phyloP scores from a whole-genome alignment of 2,113 vertebrate species.

The Aspidoscelis tigris region DNA sequence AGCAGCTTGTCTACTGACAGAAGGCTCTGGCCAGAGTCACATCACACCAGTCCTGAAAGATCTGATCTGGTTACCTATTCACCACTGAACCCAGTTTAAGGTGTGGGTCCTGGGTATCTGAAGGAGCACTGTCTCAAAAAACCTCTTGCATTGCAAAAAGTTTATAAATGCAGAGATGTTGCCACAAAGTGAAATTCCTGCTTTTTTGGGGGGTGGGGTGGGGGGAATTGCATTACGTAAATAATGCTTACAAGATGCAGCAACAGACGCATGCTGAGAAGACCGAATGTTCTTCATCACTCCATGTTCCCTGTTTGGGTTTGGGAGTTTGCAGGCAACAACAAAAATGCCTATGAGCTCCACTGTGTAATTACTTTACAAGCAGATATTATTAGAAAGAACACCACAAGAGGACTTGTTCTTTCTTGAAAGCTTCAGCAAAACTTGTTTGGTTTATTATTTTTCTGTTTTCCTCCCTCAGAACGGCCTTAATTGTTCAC shows the following conservation, averaged over 20 bases:
- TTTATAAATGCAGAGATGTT: conserved; percentile 61
- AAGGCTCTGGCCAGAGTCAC: no score
- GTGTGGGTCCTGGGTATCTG: no score
- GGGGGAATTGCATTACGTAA: conserved; percentile 35
- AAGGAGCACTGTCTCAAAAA: conserved; percentile 32
- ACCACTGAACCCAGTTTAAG: no score
- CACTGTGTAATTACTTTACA: conserved; percentile 30
- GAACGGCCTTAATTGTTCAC: not conserved
- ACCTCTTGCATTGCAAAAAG: conserved; percentile 47
- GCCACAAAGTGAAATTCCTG: conserved; percentile 34
- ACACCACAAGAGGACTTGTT: not conserved
- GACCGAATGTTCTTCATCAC: not conserved
- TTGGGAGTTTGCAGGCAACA: conserved; percentile 21
- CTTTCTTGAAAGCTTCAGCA: not conserved
- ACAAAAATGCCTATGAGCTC: not conserved
- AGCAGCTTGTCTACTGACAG: no score
- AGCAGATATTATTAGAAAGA: not conserved
- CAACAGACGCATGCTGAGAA: conserved; percentile 36
- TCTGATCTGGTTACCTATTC: no score
- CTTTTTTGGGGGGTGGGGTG: no score
- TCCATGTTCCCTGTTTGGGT: not conserved
- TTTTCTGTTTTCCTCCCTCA: not conserved
- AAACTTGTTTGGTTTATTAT: not conserved
- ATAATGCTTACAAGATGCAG: not conserved
- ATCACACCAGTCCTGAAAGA: no score